These are phyloP conservation scores for Planiliza haematocheilus DNA, from an alignment of 2,113 vertebrate genomes.

Conservation along the genomic window DNA sequence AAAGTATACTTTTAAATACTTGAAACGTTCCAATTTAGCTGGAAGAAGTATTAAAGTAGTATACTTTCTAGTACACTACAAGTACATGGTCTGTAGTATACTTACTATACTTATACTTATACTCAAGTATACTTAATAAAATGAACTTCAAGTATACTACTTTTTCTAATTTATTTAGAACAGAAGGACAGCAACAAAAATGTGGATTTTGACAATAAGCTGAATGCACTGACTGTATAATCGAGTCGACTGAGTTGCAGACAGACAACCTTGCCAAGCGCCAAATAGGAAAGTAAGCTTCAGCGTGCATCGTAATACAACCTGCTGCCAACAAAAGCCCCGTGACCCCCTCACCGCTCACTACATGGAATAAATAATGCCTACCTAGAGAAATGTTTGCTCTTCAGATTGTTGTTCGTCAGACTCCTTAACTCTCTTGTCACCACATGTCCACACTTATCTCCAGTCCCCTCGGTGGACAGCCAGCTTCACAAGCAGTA, in stretches of 20 bases:
- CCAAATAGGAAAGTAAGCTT: background rate
- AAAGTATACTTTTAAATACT: too few species aligned
- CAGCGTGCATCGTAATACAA: background rate
- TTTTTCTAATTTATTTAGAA: background rate
- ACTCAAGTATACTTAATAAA: too few species aligned
- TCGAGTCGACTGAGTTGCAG: background rate
- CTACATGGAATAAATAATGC: constrained; percentile 12
- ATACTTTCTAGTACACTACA: too few species aligned
- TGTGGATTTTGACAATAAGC: too few species aligned
- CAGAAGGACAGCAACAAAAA: background rate
- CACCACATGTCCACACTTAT: too few species aligned
- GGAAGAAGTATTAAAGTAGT: too few species aligned
- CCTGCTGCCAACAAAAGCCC: constrained; percentile 2
- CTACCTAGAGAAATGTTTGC: background rate
- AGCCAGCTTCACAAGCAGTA: too few species aligned
- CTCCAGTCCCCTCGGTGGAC: too few species aligned
- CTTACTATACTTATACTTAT: too few species aligned
- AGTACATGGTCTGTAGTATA: too few species aligned
- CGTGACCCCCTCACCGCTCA: constrained; percentile 18
- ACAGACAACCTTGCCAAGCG: background rate
- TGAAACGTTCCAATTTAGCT: too few species aligned
- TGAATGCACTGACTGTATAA: background rate
- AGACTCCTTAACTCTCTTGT: background rate
- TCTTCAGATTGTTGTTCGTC: background rate
- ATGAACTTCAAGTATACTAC: too few species aligned